phyloP scores from a whole-genome alignment of 2,797 vertebrate genomes.

The Bradypus variegatus region DNA sequence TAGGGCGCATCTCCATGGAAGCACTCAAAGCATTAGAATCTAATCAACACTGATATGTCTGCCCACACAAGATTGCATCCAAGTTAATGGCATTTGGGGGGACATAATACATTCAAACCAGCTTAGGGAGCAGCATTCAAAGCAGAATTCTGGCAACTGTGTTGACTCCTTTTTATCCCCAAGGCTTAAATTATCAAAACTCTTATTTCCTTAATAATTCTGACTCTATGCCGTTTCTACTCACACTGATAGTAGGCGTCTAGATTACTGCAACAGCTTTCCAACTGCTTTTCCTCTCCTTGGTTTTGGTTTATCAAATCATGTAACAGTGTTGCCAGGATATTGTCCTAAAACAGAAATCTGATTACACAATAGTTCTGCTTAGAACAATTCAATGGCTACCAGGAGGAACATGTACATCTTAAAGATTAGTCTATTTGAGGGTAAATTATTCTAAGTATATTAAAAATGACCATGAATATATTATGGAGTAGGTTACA shows the following conservation, averaged over 20 bases:
- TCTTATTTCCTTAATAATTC: background rate
- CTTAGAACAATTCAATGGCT: background rate
- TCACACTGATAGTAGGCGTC: background rate
- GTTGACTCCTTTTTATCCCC: background rate
- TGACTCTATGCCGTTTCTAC: background rate
- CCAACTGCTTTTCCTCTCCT: background rate
- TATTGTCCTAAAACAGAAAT: conserved; percentile 5
- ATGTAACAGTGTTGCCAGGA: background rate
- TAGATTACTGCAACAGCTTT: background rate
- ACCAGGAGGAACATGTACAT: background rate
- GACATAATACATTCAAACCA: too few relatives aligned
- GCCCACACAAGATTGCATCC: too few relatives aligned
- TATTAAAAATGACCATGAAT: background rate
- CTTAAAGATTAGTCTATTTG: background rate
- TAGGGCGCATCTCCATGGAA: too few relatives aligned
- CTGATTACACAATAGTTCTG: background rate
- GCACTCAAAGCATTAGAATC: too few relatives aligned
- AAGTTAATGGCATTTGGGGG: too few relatives aligned
- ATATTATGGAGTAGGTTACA: background rate
- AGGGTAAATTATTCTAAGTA: background rate
- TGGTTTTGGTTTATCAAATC: background rate
- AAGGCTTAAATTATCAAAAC: background rate
- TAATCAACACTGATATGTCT: too few relatives aligned
- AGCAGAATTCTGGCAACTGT: background rate
- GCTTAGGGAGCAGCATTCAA: background rate